These are phyloP conservation scores for Andrena bicolor DNA, from an alignment of 2,888 invertebrate genomes.

Conservation along the genomic window DNA sequence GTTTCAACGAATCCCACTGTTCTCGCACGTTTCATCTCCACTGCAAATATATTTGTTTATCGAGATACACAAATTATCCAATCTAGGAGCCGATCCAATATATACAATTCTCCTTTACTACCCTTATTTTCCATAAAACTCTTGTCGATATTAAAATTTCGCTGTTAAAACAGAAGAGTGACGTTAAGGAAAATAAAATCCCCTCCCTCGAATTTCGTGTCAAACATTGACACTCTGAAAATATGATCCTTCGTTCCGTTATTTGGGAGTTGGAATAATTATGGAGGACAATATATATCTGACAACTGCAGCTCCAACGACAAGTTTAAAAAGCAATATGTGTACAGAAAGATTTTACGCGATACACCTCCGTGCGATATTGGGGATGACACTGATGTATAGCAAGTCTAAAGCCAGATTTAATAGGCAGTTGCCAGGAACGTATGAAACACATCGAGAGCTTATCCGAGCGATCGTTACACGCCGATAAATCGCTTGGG, in stretches of 20 bases:
- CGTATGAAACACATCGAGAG: constrained; percentile 20
- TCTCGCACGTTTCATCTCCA: too few species aligned
- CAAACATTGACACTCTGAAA: not conserved
- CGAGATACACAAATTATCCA: too few species aligned
- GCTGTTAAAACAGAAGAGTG: not conserved
- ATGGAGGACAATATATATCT: too few species aligned
- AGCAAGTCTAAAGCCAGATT: constrained; percentile 25
- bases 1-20: too few species aligned
- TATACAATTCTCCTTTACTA: too few species aligned
- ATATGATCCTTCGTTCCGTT: not conserved
- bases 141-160: too few species aligned
- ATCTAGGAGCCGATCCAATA: too few species aligned
- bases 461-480: constrained; percentile 21
- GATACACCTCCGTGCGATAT: not conserved
- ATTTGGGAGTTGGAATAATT: not conserved
- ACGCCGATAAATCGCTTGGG: constrained; percentile 7
- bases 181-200: not conserved
- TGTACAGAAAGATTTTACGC: not conserved
- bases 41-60: too few species aligned
- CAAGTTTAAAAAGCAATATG: not conserved
- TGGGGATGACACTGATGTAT: constrained; percentile 31
- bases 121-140: too few species aligned
- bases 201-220: too few species aligned
- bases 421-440: constrained; percentile 22
- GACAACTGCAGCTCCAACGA: not conserved